Conservation (phyloP, 2,888 invertebrate species). For the Thera obeliscata region DNA sequence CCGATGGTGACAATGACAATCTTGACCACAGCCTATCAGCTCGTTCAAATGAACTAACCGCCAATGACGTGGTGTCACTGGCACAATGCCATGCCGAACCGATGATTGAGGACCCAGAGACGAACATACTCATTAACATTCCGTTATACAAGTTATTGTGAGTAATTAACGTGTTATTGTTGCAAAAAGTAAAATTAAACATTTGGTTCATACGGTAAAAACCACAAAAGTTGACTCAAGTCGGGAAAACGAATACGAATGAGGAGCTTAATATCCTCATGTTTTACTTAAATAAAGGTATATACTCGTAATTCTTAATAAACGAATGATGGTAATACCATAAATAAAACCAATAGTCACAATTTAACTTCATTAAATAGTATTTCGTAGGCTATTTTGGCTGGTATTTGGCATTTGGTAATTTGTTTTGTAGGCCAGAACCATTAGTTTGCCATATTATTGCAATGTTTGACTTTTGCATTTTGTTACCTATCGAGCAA, state of each 20-base stretch:
- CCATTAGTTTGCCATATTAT: background rate
- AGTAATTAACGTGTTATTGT: slow-evolving; percentile 16
- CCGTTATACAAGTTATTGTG: slow-evolving; percentile 22
- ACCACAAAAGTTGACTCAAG: background rate
- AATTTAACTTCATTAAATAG: background rate
- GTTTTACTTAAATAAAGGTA: background rate
- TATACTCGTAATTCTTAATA: too few species aligned
- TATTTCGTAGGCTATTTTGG: background rate
- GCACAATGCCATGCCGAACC: slow-evolving; percentile 44
- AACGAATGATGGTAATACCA: too few species aligned
- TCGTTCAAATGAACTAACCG: slow-evolving; percentile 35
- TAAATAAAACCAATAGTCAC: too few species aligned
- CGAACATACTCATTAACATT: slow-evolving; percentile 34
- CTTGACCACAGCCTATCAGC: slow-evolving; percentile 30
- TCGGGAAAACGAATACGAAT: background rate
- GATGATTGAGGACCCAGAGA: slow-evolving; percentile 40
- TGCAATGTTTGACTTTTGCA: slow-evolving; percentile 1
- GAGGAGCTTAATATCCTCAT: background rate
- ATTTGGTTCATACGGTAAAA: background rate
- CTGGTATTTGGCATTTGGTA: background rate
- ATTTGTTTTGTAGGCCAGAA: background rate
- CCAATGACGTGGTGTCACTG: slow-evolving; percentile 34
- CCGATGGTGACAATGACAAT: slow-evolving; percentile 27
- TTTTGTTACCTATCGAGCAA: background rate
- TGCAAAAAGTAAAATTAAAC: background rate